A percentile compares a stretch with the other conserved stretches of the same genome.
These are phyloP conservation scores for Caenorhabditis panamensis DNA, from an alignment of 2,888 invertebrate species.

Conservation along the genomic window DNA sequence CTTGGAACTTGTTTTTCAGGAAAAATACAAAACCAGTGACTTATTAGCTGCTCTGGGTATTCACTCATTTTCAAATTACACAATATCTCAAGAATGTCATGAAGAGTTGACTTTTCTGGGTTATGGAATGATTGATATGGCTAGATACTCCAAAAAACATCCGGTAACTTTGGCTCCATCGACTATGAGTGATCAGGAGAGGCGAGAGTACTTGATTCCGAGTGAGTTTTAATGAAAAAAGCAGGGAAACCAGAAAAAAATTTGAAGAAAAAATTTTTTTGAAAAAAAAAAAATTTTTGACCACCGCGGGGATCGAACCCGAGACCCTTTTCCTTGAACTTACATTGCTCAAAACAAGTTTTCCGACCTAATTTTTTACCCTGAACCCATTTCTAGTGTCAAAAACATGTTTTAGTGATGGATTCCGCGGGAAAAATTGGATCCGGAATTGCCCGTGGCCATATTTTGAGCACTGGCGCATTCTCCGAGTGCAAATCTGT, in stretches of 20 bases:
- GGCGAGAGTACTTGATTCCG: constrained; percentile 48
- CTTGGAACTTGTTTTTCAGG: constrained; percentile 15
- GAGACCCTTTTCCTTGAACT: no score
- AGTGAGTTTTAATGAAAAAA: constrained; percentile 18
- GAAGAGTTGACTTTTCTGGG: constrained; percentile 54
- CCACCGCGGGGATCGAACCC: no score
- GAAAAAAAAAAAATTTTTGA: not conserved
- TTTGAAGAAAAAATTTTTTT: no score
- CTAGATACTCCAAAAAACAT: constrained; percentile 4
- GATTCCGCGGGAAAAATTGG: constrained; percentile 66
- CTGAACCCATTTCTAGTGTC: not conserved
- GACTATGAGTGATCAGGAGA: constrained; percentile 49
- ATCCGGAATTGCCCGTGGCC: constrained; percentile 61
- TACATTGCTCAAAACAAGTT: not conserved
- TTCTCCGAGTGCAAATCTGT: constrained; percentile 52
- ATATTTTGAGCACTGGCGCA: constrained; percentile 46
- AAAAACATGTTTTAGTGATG: constrained; percentile 63
- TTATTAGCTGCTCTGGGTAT: constrained; percentile 45
- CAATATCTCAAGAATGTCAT: constrained; percentile 41
- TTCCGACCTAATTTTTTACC: not conserved
- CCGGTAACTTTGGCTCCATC: constrained; percentile 1
- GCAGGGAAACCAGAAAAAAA: no score
- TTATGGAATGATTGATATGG: constrained; percentile 55
- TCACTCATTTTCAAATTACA: constrained; percentile 27
- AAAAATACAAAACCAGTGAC: constrained; percentile 49